Base-by-base conservation (phyloP, 2,113 vertebrate genomes). In the Corythoichthys haematopterus region DNA sequence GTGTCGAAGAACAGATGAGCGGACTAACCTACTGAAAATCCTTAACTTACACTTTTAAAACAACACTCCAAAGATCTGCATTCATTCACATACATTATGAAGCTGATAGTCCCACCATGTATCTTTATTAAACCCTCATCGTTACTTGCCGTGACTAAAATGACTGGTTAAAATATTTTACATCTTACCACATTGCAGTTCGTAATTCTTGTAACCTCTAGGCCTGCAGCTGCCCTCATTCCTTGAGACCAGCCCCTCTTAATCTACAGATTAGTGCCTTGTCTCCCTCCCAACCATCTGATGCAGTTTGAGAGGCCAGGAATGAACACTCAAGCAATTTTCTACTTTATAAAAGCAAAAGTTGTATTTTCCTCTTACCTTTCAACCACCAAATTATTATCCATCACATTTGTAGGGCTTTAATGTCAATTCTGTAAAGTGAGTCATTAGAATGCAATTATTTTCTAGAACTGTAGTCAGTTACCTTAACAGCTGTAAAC, bases 171-270 rank as follows among this genome's bases (percentile, higher is more conserved):
- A 70, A 65, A 68, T 10, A 66, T 80, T 81, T 70, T 52, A 43
- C 8, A 57, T 47, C 58, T 70, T 37, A 35, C n/a, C 64, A 57
- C 36, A 46, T 37, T 68, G 48, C 64, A 1, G 43, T 16, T 48
- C 65, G 70, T 45, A 64, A 12, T 61, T 46, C 36, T 57, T 78
- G 71, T 75, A 58, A 66, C 69, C 65, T 70, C 64, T 65, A 60
- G 58, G 52, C 40, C 38, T 71, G 68, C 84, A 86, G 85, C 78
- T 85, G 84, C 55, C 71, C 69, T 76, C 79, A 76, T 86, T 82
- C 76, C 67, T 65, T 55, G 67, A 67, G 33, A 35, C 35, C 65
- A 55, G 66, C 38, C 60, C 65, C 57, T 58, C 59, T 46, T 73
- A 70, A 82, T 43, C 80, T 72, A 58, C 46, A 61, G 65, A 66